Base-by-base conservation (phyloP, 2,888 invertebrate genomes). In the Acanthopleura granulata region DNA sequence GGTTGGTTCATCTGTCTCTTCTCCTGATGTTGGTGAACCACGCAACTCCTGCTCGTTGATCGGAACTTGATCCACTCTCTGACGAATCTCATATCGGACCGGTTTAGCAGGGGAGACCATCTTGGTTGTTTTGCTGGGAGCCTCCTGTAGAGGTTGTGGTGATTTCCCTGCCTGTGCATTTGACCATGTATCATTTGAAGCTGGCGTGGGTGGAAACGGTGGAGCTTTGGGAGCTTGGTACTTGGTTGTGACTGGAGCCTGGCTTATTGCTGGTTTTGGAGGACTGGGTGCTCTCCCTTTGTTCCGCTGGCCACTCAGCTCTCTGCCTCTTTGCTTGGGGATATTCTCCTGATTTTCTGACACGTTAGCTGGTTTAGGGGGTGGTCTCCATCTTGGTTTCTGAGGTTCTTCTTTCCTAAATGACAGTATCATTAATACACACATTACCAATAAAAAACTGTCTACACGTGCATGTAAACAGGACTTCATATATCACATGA, bases 371-470 rank as follows among this genome's bases (percentile, higher is more conserved):
- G 79, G 27, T 71, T 77, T 82, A 0, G 79, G 1, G 12, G 86
- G 88, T 22, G 86, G 87, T 77, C 86, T 85, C 88, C 88, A 88
- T 76, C 79, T 84, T 75, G 84, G 86, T 74, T 85, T 88, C 77
- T 83, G 84, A 40, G 86, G 84, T 74, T 87, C 88, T 75, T 84
- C 83, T 79, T 85, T 84, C 40, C 86, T 86, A 75, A 6, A 72
- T 72, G 74, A 40, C 9, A 40, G 9, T 9, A 40, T 40, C 9
- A 40, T 12, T 22, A 3, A 57, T 22, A 57, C 4, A 12, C 12
- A n/a, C 18, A 57, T 57, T 57, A 57, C 22, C 12, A 1, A n/a
- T n/a, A 57, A 57, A n/a, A n/a, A 18, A 57, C n/a, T 57, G 22
- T 57, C 12, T 12, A 57, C 57, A 57, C 57, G n/a, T n/a, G n/a